Evolutionary conservation across 1,140 invertebrate genomes (phyloP), one percentile per base, ranked within the genome.

Genomic region (Drosophila pruinosa): DNA sequence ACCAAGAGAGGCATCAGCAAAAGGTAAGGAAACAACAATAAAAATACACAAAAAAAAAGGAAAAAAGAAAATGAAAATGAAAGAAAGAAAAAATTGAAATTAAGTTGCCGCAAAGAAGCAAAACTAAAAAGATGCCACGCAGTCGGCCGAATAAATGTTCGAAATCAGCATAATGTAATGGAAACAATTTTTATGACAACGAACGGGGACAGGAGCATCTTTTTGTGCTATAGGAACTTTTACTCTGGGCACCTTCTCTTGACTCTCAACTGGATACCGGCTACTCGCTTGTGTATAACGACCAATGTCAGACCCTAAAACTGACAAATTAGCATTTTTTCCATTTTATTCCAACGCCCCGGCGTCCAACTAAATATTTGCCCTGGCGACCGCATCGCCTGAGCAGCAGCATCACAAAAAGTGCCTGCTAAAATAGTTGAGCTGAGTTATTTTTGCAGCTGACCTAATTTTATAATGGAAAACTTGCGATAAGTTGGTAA

Each of bases 321-420:
- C 82, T 88, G 82, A 88, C 82, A 88, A 88, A 88, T 88, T 88
- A 89, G 83, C 82, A 88, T 88, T 88, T 88, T 88, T 88, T 82
- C 78, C 83, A 88, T 88, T 88, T 86, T 67, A 72, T 69, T 61
- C 68, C 54, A 86, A 54, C 77, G 50, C 59, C 50, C 72, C 43
- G 19, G 52, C 53, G 22, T 67, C 22, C 79, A 61, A 82, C 82
- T 89, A 89, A 88, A 88, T 88, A 88, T 88, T 88, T 88, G 78
- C 58, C 59, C 62, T 50, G 62, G 77, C 78, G 41, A 81, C 78
- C 78, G 52, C 78, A 88, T 54, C 64, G 22, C 52, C 59, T 24
- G 43, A 39, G 48, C 48, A 45, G 19, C 36, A 47, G 50, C 12
- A 31, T 43, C n/a, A 75, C 64, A 77, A 74, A 70, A 62, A 75